Percentiles rank a stretch among this genome's conserved stretches.
These are phyloP conservation scores for Dendropsophus ebraccatus DNA, from an alignment of 2,113 vertebrate genomes.

Conservation along the genomic window DNA sequence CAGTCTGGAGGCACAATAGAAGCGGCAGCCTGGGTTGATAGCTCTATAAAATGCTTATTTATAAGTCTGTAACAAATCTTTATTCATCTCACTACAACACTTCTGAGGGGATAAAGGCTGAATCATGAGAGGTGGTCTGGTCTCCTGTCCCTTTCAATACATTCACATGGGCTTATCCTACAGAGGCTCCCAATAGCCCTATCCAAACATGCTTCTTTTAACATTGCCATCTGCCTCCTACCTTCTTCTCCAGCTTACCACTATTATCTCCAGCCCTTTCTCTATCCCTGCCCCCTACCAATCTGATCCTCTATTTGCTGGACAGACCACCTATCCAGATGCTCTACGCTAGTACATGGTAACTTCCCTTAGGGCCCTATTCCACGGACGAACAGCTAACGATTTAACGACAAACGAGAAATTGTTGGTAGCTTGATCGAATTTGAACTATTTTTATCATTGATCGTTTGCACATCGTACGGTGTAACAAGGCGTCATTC, in stretches of 20 bases:
- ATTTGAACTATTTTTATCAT: too few relatives aligned
- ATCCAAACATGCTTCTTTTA: conserved; percentile 54
- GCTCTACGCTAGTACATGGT: background rate
- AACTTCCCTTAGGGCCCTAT: too few relatives aligned
- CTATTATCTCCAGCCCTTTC: conserved; percentile 34
- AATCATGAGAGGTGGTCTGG: conserved; percentile 26
- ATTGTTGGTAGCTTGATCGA: too few relatives aligned
- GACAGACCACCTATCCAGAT: conserved; percentile 29
- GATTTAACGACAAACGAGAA: too few relatives aligned
- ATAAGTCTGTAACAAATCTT: conserved; percentile 12
- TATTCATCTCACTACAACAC: conserved; percentile 37
- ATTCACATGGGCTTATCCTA: conserved; percentile 35
- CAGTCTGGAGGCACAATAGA: background rate
- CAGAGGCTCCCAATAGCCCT: conserved; percentile 45
- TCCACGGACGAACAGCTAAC: too few relatives aligned
- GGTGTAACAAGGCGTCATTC: too few relatives aligned
- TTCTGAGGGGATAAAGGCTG: conserved; percentile 11
- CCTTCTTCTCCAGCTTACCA: conserved; percentile 1
- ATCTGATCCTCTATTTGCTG: background rate
- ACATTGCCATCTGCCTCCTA: conserved; percentile 53
- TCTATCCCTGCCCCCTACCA: conserved; percentile 3
- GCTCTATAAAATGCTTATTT: conserved; percentile 20
- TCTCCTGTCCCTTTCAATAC: conserved; percentile 22
- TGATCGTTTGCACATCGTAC: too few relatives aligned
- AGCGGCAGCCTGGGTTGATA: background rate